Evolutionary conservation across 2,888 invertebrate genomes (phyloP).

Genomic region (Campoplex nolae): DNA sequence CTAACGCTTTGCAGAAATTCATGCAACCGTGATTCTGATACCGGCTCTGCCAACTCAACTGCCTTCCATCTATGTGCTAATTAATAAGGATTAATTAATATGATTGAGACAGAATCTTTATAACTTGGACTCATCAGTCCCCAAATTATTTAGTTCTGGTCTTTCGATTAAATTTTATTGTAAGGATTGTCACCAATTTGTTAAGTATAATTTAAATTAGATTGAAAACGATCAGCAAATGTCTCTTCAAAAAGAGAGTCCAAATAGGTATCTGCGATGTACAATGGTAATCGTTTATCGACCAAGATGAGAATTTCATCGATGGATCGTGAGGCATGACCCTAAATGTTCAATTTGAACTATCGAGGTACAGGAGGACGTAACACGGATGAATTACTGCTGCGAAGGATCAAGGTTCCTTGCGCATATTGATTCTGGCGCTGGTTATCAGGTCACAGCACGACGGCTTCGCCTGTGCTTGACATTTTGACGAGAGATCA

Average conservation of each 20-base stretch:
- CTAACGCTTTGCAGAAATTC: constrained; percentile 52
- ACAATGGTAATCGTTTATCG: neutral
- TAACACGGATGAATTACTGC: constrained; percentile 19
- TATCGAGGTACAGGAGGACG: constrained; percentile 2
- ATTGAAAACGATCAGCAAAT: neutral
- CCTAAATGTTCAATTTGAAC: constrained; percentile 16
- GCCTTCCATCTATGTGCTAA: constrained; percentile 16
- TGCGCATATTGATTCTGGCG: constrained; percentile 35
- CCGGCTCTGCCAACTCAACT: neutral
- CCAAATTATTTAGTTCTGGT: no score
- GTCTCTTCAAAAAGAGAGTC: neutral
- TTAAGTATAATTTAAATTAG: neutral
- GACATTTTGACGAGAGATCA: constrained; percentile 20
- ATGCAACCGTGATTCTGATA: constrained; percentile 44
- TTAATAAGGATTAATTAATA: neutral
- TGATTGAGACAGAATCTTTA: neutral
- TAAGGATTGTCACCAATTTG: neutral
- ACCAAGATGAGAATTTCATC: neutral
- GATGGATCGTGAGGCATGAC: constrained; percentile 10
- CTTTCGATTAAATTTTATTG: neutral
- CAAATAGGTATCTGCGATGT: neutral
- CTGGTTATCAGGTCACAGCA: constrained; percentile 7
- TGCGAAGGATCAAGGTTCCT: constrained; percentile 22
- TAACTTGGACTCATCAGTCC: neutral
- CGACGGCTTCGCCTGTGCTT: constrained; percentile 5